A percentile compares a stretch with the other conserved stretches of the same genome.
phyloP scores from a whole-genome alignment of 1,140 invertebrate genomes.

The Drosophila malerkotliana region DNA sequence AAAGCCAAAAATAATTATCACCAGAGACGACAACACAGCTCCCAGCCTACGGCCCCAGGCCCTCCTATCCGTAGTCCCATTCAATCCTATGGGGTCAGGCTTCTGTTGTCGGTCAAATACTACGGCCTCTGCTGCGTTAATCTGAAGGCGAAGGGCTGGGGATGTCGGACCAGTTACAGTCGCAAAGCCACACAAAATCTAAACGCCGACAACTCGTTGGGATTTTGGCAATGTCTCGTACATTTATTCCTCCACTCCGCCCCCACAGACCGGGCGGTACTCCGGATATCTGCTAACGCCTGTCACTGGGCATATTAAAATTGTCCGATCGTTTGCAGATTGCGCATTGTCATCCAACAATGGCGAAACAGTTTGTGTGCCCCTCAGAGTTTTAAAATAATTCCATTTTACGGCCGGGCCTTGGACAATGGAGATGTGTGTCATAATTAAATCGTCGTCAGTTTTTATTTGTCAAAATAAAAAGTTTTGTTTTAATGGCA shows the following conservation, averaged over 20 bases:
- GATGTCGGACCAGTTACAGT: constrained; percentile 13
- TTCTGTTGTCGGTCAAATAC: constrained; percentile 65
- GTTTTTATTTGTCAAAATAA: constrained; percentile 67
- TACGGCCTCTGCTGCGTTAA: constrained; percentile 31
- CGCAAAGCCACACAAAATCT: constrained; percentile 52
- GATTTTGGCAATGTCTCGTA: constrained; percentile 25
- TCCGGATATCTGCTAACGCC: constrained; percentile 50
- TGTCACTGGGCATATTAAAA: constrained; percentile 75
- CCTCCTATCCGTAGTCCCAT: constrained; percentile 18
- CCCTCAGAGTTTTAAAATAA: constrained; percentile 65
- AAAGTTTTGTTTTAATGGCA: constrained; percentile 59
- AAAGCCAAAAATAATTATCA: constrained; percentile 83
- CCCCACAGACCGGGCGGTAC: background rate
- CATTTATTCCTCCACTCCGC: background rate
- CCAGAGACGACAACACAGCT: constrained; percentile 69
- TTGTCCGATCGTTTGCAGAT: constrained; percentile 76
- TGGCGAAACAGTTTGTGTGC: constrained; percentile 37
- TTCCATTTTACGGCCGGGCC: constrained; percentile 56
- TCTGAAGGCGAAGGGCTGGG: constrained; percentile 14
- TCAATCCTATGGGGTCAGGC: constrained; percentile 29
- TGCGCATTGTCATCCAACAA: constrained; percentile 42
- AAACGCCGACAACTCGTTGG: constrained; percentile 37
- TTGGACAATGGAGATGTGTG: constrained; percentile 40
- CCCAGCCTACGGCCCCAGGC: constrained; percentile 12
- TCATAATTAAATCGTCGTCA: constrained; percentile 76